Conservation (phyloP, 2,797 vertebrate genomes). For the Lacerta agilis region DNA sequence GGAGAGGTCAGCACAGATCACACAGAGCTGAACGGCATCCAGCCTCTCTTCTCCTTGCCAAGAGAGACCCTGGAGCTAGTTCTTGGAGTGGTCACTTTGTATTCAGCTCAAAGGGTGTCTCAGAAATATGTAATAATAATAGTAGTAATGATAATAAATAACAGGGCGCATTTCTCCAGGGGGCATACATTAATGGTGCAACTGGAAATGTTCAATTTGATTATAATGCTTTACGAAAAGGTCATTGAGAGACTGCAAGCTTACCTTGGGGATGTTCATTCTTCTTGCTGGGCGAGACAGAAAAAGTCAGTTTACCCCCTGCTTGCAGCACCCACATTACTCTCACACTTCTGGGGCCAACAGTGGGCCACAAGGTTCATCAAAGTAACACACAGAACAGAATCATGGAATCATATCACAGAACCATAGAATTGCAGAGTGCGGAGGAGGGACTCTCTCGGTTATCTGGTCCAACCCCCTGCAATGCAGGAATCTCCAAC, state of each 20-base stretch:
- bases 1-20: slow-evolving; percentile 60
- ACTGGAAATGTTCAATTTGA: slow-evolving; percentile 82
- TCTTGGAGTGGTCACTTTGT: slow-evolving; percentile 65
- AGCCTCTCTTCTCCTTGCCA: slow-evolving; percentile 40
- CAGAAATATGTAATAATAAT: slow-evolving; percentile 64
- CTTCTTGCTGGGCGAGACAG: slow-evolving; percentile 64
- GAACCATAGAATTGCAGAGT: too few species aligned
- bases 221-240: slow-evolving; percentile 85
- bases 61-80: slow-evolving; percentile 47
- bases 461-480: too few species aligned
- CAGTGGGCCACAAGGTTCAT: slow-evolving; percentile 40
- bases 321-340: slow-evolving; percentile 45
- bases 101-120: slow-evolving; percentile 69
- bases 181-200: slow-evolving; percentile 78
- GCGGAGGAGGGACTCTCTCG: too few species aligned
- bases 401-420: too few species aligned
- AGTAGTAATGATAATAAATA: slow-evolving; percentile 73
- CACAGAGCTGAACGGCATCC: slow-evolving; percentile 48
- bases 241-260: slow-evolving; percentile 77
- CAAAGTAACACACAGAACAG: not conserved
- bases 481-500: not conserved
- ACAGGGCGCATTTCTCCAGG: slow-evolving; percentile 72
- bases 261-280: slow-evolving; percentile 78
- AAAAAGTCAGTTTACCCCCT: slow-evolving; percentile 63
- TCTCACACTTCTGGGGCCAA: slow-evolving; percentile 62